Evolutionary conservation across 37 sponge, comb jelly and placozoan genomes (phyloP).

Genomic region (Cladorhizidae sp.): DNA sequence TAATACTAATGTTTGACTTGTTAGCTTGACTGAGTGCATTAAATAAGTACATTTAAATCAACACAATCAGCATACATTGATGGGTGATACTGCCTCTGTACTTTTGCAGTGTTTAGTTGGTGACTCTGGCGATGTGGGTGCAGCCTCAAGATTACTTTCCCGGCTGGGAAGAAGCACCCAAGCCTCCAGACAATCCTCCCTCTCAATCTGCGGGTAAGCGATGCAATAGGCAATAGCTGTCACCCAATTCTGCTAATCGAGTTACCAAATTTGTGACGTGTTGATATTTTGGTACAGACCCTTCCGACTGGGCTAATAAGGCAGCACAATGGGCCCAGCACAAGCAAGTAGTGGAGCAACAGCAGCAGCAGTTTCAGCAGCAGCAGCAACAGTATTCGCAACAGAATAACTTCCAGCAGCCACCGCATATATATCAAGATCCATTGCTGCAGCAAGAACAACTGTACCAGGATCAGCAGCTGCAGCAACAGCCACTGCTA

Average conservation of each 20-base stretch:
- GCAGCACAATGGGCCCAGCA: constrained; percentile 77
- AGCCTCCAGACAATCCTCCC: not conserved
- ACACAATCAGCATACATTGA: no score
- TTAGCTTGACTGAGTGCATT: no score
- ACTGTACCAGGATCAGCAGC: no score
- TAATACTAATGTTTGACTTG: no score
- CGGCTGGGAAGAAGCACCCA: not conserved
- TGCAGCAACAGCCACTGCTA: not conserved
- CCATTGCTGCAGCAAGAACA: constrained; percentile 28
- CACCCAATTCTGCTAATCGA: not conserved
- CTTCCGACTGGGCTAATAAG: constrained; percentile 61
- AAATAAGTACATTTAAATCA: no score
- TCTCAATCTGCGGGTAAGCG: not conserved
- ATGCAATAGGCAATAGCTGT: not conserved
- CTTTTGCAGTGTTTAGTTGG: no score
- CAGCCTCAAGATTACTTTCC: constrained; percentile 1
- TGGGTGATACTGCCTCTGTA: no score
- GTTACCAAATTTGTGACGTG: not conserved
- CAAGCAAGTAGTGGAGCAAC: constrained; percentile 34
- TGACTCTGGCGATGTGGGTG: not conserved
- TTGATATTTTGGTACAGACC: constrained; percentile 10
- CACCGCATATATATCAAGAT: not conserved
- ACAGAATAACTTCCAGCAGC: constrained; percentile 32
- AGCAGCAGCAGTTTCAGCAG: constrained; percentile 14
- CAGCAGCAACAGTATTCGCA: constrained; percentile 52